Conservation (phyloP, 2,113 vertebrate species). For the Enhydra lutris region DNA sequence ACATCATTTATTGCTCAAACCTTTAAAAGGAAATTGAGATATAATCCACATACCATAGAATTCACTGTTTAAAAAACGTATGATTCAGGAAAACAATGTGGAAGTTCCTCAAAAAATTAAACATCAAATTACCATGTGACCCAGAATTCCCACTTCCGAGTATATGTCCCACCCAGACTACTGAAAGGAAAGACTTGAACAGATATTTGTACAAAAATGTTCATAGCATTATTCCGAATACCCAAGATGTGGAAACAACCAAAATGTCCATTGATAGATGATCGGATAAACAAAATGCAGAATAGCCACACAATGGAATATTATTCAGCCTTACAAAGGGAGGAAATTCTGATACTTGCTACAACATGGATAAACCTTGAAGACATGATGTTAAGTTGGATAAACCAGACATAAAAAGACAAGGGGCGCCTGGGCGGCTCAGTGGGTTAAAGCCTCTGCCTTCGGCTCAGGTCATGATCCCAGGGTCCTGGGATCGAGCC, state of each 20-base stretch:
- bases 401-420: neutral
- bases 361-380: neutral
- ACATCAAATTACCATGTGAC: neutral
- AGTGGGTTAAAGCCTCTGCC: too few relatives aligned
- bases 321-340: neutral
- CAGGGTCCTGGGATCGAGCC: too few relatives aligned
- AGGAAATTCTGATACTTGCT: neutral
- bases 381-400: neutral
- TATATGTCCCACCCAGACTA: neutral
- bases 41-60: neutral
- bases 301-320: neutral
- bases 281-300: neutral
- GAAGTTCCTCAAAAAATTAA: neutral
- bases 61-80: neutral
- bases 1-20: neutral
- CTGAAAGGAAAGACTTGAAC: neutral
- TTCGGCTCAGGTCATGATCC: too few relatives aligned
- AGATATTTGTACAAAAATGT: neutral
- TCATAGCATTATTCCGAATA: neutral
- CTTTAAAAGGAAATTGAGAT: neutral
- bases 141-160: neutral
- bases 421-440: too few relatives aligned
- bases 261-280: neutral
- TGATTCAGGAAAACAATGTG: neutral
- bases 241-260: neutral